These are phyloP conservation scores for Emydoidea blandingii DNA, from an alignment of 2,797 vertebrate species.

Conservation along the genomic window DNA sequence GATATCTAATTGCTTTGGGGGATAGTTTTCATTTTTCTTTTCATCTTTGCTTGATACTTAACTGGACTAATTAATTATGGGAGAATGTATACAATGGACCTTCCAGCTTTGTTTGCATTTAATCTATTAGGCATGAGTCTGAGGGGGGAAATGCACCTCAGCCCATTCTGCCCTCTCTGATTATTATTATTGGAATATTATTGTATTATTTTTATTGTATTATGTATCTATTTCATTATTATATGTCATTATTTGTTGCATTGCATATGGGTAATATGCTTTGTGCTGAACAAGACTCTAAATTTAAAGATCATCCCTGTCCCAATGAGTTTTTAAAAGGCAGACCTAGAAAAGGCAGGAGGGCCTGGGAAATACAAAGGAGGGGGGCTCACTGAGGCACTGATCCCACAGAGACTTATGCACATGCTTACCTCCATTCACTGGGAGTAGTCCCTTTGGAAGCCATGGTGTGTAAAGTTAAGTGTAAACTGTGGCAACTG, in stretches of 20 bases:
- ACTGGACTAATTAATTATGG: slow-evolving; percentile 51
- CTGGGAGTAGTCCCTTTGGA: not conserved
- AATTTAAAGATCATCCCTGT: not conserved
- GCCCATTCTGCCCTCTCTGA: not conserved
- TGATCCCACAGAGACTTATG: not conserved
- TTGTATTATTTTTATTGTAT: not conserved
- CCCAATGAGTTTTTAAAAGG: not conserved
- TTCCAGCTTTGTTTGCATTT: slow-evolving; percentile 15
- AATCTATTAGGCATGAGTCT: not conserved
- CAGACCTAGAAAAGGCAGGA: not conserved
- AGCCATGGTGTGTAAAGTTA: not conserved
- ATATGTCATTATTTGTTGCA: not conserved
- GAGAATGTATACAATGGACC: slow-evolving; percentile 13
- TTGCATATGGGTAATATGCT: not conserved
- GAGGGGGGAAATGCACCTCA: not conserved
- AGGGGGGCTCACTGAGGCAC: not conserved
- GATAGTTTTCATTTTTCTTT: slow-evolving; percentile 59
- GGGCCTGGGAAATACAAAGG: not conserved
- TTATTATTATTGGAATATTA: not conserved
- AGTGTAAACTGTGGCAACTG: not conserved
- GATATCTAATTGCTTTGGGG: slow-evolving; percentile 8
- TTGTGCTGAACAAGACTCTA: not conserved
- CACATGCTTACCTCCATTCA: not conserved
- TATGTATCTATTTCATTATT: not conserved
- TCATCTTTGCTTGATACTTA: slow-evolving; percentile 1